phyloP scores from a whole-genome alignment of 2,888 invertebrate species.

The Petrophora chlorosata region DNA sequence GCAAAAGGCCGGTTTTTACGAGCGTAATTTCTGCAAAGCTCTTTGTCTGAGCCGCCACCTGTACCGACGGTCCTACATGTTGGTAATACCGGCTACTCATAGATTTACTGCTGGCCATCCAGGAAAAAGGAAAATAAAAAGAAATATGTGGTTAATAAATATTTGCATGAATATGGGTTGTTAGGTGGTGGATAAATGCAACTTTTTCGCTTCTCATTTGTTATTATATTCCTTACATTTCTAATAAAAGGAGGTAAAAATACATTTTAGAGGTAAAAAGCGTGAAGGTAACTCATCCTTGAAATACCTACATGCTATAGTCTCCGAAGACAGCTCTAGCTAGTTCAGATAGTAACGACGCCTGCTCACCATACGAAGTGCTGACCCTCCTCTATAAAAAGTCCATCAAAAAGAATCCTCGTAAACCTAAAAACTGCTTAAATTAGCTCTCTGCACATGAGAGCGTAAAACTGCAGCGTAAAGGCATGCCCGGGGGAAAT shows the following conservation, averaged over 20 bases:
- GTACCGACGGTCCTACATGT: slow-evolving; percentile 11
- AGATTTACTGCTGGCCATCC: slow-evolving; percentile 19
- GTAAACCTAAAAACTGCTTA: slow-evolving; percentile 39
- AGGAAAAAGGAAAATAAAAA: slow-evolving; percentile 9
- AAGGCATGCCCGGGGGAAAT: slow-evolving; percentile 20
- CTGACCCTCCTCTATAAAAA: slow-evolving; percentile 22
- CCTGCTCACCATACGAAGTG: slow-evolving; percentile 9
- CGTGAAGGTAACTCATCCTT: no score
- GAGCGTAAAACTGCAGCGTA: slow-evolving; percentile 33
- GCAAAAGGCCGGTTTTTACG: slow-evolving; percentile 25
- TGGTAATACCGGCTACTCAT: slow-evolving; percentile 13
- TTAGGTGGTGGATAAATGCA: slow-evolving; percentile 28
- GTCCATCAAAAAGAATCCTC: slow-evolving; percentile 31
- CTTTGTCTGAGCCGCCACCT: slow-evolving; percentile 18
- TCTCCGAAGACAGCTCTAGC: no score
- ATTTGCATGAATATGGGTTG: slow-evolving; percentile 15
- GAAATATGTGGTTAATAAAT: slow-evolving; percentile 1
- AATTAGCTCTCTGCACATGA: slow-evolving; percentile 29
- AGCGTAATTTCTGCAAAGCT: slow-evolving; percentile 16
- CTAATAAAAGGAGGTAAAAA: no score
- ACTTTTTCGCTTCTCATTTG: slow-evolving; percentile 19
- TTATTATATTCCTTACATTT: no score
- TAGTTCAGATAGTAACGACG: no score
- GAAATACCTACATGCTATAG: no score
- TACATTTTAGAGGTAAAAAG: no score